Percentiles rank a stretch among this genome's conserved stretches.
phyloP scores from a whole-genome alignment of 2,888 invertebrate genomes.

The Dryobotodes eremita region DNA sequence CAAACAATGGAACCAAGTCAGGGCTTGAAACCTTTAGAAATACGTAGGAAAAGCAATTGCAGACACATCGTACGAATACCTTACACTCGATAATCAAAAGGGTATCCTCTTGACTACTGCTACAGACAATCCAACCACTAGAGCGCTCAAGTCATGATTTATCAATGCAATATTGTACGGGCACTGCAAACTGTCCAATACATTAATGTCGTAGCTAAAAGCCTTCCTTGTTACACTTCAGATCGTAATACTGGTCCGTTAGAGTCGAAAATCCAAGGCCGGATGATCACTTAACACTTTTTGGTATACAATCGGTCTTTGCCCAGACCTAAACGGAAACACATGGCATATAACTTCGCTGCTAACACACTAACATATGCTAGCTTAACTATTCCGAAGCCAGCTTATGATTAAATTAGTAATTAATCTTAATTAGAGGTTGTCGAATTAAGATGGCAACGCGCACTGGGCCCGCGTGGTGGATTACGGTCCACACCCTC shows the following conservation, averaged over 20 bases:
- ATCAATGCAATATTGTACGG: constrained; percentile 61
- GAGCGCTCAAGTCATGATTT: constrained; percentile 58
- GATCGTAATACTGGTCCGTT: not conserved
- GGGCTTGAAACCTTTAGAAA: not conserved
- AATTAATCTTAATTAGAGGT: constrained; percentile 19
- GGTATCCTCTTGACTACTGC: constrained; percentile 44
- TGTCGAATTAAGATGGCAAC: not conserved
- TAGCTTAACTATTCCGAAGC: constrained; percentile 33
- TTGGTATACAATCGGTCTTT: constrained; percentile 2
- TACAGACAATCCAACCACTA: constrained; percentile 51
- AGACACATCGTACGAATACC: constrained; percentile 5
- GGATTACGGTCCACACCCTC: too few relatives aligned
- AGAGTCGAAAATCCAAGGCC: constrained; percentile 21
- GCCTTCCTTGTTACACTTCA: not conserved
- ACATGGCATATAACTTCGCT: constrained; percentile 52
- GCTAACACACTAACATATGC: constrained; percentile 38
- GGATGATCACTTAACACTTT: not conserved
- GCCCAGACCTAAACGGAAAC: constrained; percentile 46
- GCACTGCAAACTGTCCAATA: not conserved
- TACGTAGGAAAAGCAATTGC: not conserved
- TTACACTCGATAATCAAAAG: constrained; percentile 49
- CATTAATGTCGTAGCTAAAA: not conserved
- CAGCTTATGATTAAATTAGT: constrained; percentile 50
- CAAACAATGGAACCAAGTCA: not conserved
- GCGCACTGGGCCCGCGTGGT: too few relatives aligned